phyloP scores from a whole-genome alignment of 2,888 invertebrate species.

The Dolomedes plantarius region DNA sequence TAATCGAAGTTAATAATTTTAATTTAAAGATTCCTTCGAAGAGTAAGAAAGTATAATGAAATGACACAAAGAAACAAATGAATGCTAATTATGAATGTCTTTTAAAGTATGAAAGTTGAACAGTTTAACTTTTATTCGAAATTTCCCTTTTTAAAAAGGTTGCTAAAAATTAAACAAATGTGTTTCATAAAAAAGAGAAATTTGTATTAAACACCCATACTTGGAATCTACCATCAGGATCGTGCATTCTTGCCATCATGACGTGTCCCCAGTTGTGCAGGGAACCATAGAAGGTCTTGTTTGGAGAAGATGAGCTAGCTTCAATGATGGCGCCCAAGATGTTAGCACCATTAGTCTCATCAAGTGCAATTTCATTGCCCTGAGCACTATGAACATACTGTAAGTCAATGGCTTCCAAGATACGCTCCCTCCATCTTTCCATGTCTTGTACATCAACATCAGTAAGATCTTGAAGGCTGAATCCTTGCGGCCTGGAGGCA shows the following conservation, averaged over 20 bases:
- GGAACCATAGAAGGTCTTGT: constrained; percentile 80
- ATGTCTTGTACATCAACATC: constrained; percentile 76
- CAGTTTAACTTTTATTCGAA: too few species aligned
- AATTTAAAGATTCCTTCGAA: too few species aligned
- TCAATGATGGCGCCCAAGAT: constrained; percentile 88
- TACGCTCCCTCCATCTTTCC: constrained; percentile 86
- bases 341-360: constrained; percentile 85
- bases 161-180: too few species aligned
- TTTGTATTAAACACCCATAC: constrained; percentile 78
- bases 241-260: constrained; percentile 86
- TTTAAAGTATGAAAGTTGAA: too few species aligned
- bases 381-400: constrained; percentile 78
- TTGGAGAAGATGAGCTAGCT: constrained; percentile 77
- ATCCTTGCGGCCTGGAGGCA: constrained; percentile 69
- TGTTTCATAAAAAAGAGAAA: background rate
- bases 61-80: too few species aligned
- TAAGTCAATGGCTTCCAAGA: constrained; percentile 84
- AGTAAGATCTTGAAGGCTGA: constrained; percentile 46
- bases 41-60: too few species aligned
- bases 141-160: too few species aligned
- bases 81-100: too few species aligned
- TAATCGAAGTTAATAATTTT: too few species aligned
- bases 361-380: constrained; percentile 80
- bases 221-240: constrained; percentile 86
- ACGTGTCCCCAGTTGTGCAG: constrained; percentile 90